Conservation (phyloP, 2,113 vertebrate genomes). For the Hucho hucho region DNA sequence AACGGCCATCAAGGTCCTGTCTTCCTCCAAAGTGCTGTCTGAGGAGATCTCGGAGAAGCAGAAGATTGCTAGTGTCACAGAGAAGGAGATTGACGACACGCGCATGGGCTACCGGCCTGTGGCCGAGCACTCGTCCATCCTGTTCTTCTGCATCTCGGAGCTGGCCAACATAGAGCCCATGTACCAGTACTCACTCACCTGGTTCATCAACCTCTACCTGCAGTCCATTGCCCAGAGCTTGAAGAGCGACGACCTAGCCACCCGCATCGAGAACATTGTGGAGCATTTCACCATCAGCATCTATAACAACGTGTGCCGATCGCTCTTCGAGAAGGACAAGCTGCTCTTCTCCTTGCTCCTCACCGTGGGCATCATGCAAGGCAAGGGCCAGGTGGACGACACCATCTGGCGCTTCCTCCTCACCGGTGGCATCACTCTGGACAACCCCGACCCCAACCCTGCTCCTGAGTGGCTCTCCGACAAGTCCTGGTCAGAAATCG, state of each 20-base stretch:
- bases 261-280: conserved; percentile 79
- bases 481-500: conserved; percentile 87
- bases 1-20: conserved; percentile 85
- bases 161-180: conserved; percentile 91
- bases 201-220: conserved; percentile 89
- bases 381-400: conserved; percentile 75
- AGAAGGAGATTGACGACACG: conserved; percentile 85
- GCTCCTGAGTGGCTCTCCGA: conserved; percentile 85
- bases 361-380: conserved; percentile 86
- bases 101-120: conserved; percentile 90
- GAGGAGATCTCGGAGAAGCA: conserved; percentile 91
- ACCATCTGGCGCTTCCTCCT: conserved; percentile 85
- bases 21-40: conserved; percentile 86
- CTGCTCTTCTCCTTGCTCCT: conserved; percentile 89
- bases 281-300: conserved; percentile 85
- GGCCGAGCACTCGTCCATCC: conserved; percentile 83
- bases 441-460: conserved; percentile 87
- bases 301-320: conserved; percentile 89
- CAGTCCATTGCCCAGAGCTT: conserved; percentile 80
- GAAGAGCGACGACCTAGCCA: conserved; percentile 72
- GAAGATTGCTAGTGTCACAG: conserved; percentile 82
- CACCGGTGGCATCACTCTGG: conserved; percentile 86
- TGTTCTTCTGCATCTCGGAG: conserved; percentile 93
- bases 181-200: conserved; percentile 91
- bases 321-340: conserved; percentile 93